phyloP scores from a whole-genome alignment of 2,888 invertebrate species.

The Steinernema carpocapsae region DNA sequence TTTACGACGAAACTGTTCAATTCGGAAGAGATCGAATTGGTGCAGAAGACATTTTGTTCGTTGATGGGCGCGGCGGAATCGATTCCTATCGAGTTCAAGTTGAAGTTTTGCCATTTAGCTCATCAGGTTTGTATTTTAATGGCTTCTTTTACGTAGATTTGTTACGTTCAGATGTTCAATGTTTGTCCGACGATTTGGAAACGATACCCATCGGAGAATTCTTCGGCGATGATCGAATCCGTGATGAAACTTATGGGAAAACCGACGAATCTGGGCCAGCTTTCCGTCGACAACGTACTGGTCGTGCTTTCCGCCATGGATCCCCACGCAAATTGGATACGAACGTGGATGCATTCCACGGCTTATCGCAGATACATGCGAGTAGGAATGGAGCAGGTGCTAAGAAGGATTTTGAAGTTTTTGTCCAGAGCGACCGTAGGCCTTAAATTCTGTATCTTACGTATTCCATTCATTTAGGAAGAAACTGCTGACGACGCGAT shows the following conservation, averaged over 20 bases:
- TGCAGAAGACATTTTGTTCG: not conserved
- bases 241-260: not conserved
- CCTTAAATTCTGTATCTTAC: not conserved
- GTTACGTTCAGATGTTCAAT: not conserved
- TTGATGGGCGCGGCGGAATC: not conserved
- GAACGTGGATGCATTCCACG: not conserved
- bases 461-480: not conserved
- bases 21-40: slow-evolving; percentile 3
- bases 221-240: not conserved
- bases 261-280: not conserved
- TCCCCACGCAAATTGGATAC: slow-evolving; percentile 7
- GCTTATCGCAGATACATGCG: slow-evolving; percentile 8
- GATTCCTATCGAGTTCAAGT: not conserved
- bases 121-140: not conserved
- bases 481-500: not conserved
- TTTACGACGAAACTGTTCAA: slow-evolving; percentile 6
- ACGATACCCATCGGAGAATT: slow-evolving; percentile 2
- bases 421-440: not conserved
- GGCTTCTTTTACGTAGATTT: no score
- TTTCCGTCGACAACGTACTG: not conserved
- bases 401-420: not conserved
- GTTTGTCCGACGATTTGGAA: slow-evolving; percentile 27
- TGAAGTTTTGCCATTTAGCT: not conserved
- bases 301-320: slow-evolving; percentile 11
- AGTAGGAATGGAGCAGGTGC: not conserved